Base-by-base conservation (phyloP, 2,888 invertebrate species). In the Auanema sp. region DNA sequence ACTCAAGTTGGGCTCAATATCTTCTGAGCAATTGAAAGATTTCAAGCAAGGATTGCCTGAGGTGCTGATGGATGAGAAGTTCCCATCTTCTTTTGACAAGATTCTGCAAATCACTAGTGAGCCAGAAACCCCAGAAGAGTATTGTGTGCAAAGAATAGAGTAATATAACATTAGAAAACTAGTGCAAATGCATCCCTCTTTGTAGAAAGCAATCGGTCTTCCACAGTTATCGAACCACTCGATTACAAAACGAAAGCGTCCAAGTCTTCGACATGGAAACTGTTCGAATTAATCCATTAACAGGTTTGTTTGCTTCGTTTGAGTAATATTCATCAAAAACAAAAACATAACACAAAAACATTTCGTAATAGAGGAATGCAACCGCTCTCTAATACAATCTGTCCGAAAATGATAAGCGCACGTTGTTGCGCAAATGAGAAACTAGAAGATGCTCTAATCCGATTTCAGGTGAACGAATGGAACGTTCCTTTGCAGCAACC, bases 21-120 rank as follows among this genome's bases (percentile, higher is more conserved):
- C 72, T 0, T 61, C 69, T 1, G 77, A 77, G 11, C 75, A 74
- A 49, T 57, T 77, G 16, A 76, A 76, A 52, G 77, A 77, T 54
- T 77, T 77, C 58, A 77, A 77, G 50, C 75, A 76, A 44, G 77
- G 75, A 51, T 63, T 76, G 12, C 71, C 73, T 0, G 76, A 76
- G 55, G 69, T 76, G 49, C 55, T 77, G 16, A 70, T 77, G 49
- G 77, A 77, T 52, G 77, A 77, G 49, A 61, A 63, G 3, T 76
- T 58, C 42, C 75, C 77, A 10, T 62, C 74, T 11, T 71, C 68
- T 18, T 66, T 60, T 58, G 62, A 62, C 12, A 53, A 62, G 40
- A 21, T 69, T 11, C 57, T 66, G 18, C 44, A 60, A 41, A 33
- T 33, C 33, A 33, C 33, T 33, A 33, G 33, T 8, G 33, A 33